phyloP scores from a whole-genome alignment of 1,140 invertebrate genomes.

The Ceratosolen solmsi region DNA sequence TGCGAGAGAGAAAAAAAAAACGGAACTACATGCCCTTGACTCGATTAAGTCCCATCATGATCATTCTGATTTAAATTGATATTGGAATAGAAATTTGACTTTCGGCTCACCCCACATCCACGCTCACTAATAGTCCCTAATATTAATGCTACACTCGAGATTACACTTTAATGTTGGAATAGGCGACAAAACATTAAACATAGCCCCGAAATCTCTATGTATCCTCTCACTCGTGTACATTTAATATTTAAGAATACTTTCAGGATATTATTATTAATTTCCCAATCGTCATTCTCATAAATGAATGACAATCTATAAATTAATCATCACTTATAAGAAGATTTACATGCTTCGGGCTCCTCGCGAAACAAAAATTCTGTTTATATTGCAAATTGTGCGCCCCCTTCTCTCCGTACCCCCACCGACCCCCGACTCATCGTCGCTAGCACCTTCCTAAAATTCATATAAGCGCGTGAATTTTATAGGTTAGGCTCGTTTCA shows the following conservation, averaged over 20 bases:
- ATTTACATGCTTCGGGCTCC: conserved; percentile 14
- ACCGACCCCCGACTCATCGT: not conserved
- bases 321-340: conserved; percentile 19
- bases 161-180: not conserved
- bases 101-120: too few species aligned
- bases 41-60: too few species aligned
- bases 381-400: conserved; percentile 9
- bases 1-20: not conserved
- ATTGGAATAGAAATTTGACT: too few species aligned
- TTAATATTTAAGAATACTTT: not conserved
- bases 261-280: not conserved
- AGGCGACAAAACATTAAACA: not conserved
- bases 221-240: not conserved
- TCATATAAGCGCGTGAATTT: not conserved
- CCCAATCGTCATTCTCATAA: not conserved
- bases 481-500: conserved; percentile 27
- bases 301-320: not conserved
- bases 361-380: conserved; percentile 30
- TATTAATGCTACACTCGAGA: not conserved
- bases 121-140: too few species aligned
- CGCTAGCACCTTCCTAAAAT: not conserved
- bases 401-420: too few species aligned
- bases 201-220: too few species aligned
- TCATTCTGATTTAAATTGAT: too few species aligned
- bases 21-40: not conserved